These are phyloP conservation scores for Drosophila aff. DNA, from an alignment of 1,140 invertebrate genomes.

Conservation along the genomic window DNA sequence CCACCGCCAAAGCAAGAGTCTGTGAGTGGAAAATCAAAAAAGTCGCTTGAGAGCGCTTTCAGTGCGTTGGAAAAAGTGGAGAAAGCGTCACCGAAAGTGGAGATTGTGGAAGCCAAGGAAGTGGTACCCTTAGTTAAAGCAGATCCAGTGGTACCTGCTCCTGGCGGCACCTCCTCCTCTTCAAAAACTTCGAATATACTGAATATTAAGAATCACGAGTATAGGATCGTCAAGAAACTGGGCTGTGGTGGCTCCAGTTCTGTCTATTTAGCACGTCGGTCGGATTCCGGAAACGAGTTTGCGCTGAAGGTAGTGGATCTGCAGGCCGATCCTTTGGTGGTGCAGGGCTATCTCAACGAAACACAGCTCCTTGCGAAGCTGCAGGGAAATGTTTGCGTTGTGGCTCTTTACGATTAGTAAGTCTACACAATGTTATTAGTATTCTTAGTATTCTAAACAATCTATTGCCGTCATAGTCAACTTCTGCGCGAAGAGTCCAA, in stretches of 20 bases:
- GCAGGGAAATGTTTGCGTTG: constrained; percentile 93
- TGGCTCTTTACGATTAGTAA: constrained; percentile 96
- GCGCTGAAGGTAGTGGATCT: constrained; percentile 88
- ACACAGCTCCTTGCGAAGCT: constrained; percentile 93
- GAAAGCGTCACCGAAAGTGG: constrained; percentile 1
- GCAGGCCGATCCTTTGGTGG: constrained; percentile 89
- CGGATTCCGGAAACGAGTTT: constrained; percentile 65
- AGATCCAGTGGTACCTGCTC: background rate
- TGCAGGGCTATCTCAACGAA: constrained; percentile 95
- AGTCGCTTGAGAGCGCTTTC: constrained; percentile 70
- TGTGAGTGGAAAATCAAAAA: constrained; percentile 54
- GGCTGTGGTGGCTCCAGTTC: constrained; percentile 82
- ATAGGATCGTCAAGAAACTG: constrained; percentile 73
- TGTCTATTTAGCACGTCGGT: constrained; percentile 70
- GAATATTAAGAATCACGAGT: constrained; percentile 71
- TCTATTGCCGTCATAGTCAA: constrained; percentile 76
- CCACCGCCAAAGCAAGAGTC: constrained; percentile 19
- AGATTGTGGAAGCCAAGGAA: constrained; percentile 13
- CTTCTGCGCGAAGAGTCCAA: constrained; percentile 87
- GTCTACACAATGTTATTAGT: constrained; percentile 78
- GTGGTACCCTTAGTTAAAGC: background rate
- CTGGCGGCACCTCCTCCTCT: background rate
- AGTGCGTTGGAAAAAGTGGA: constrained; percentile 16
- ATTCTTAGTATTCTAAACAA: background rate
- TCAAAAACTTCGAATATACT: constrained; percentile 33